These are phyloP conservation scores for Seira ritae DNA, from an alignment of 2,888 invertebrate genomes.

Conservation along the genomic window DNA sequence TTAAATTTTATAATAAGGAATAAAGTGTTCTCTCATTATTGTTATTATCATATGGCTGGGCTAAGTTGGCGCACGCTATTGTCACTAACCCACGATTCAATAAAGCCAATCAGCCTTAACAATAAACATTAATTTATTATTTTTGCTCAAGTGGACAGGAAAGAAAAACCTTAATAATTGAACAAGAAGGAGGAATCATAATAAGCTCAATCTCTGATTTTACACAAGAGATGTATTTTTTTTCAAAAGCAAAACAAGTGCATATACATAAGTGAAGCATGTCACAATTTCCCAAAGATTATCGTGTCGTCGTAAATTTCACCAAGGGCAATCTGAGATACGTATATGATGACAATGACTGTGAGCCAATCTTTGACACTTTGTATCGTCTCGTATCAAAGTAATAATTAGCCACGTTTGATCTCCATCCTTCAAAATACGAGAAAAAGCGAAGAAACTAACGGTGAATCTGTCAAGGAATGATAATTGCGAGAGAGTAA, in stretches of 20 bases:
- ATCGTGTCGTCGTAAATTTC: conserved; percentile 9
- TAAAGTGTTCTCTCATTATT: conserved; percentile 21
- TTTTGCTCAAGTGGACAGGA: conserved; percentile 2
- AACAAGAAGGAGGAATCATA: neutral
- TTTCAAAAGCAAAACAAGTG: too few relatives aligned
- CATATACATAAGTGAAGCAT: too few relatives aligned
- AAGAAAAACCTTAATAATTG: neutral
- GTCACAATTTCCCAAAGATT: too few relatives aligned
- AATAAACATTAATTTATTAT: conserved; percentile 19
- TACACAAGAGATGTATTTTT: too few relatives aligned
- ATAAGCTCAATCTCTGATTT: too few relatives aligned
- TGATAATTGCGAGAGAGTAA: conserved; percentile 17
- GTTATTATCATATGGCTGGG: conserved; percentile 1
- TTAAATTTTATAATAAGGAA: conserved; percentile 23
- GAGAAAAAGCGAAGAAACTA: neutral
- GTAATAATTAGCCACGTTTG: neutral
- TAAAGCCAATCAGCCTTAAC: conserved; percentile 11
- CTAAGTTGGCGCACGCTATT: conserved; percentile 15
- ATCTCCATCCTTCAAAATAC: neutral
- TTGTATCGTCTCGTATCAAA: neutral
- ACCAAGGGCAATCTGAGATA: conserved; percentile 18
- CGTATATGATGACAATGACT: neutral
- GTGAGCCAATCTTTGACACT: neutral
- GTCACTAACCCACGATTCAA: conserved; percentile 1
- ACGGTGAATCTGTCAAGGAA: conserved; percentile 1